phyloP scores from a whole-genome alignment of 1,140 invertebrate genomes.

The Drosophila neocordata region DNA sequence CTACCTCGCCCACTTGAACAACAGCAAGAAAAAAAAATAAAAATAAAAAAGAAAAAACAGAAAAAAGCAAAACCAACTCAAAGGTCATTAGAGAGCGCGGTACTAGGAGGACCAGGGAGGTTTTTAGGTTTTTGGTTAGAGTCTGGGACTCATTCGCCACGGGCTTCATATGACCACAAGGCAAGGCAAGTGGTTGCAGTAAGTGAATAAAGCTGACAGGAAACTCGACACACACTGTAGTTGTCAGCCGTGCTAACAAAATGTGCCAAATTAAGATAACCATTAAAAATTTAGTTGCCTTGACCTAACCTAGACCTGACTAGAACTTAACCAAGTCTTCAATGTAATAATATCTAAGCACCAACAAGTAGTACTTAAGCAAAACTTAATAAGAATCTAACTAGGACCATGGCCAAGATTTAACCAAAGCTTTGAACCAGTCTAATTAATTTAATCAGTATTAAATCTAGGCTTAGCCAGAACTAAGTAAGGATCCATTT shows the following conservation, averaged over 20 bases:
- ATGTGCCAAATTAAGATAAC: slow-evolving; percentile 10
- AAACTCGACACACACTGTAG: slow-evolving; percentile 11
- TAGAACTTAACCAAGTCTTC: background rate
- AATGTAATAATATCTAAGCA: background rate
- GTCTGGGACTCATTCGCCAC: slow-evolving; percentile 5
- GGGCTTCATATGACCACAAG: slow-evolving; percentile 15
- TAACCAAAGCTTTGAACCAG: too few relatives aligned
- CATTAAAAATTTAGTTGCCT: slow-evolving; percentile 8
- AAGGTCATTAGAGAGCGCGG: slow-evolving; percentile 15
- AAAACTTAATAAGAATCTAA: too few relatives aligned
- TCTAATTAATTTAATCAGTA: too few relatives aligned
- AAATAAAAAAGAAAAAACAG: too few relatives aligned
- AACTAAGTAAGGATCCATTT: too few relatives aligned
- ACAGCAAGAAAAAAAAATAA: background rate
- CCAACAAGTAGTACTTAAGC: background rate
- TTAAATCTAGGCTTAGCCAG: too few relatives aligned
- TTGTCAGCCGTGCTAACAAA: slow-evolving; percentile 7
- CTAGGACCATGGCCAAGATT: too few relatives aligned
- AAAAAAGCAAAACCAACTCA: slow-evolving; percentile 8
- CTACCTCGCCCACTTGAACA: slow-evolving; percentile 1
- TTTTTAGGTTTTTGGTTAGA: background rate
- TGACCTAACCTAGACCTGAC: slow-evolving; percentile 4
- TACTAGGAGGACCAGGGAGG: background rate
- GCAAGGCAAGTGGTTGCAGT: slow-evolving; percentile 9
- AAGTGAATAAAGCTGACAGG: slow-evolving; percentile 11